These are phyloP conservation scores for Chloroceryle amazona DNA, from an alignment of 2,797 vertebrate species.

Conservation along the genomic window DNA sequence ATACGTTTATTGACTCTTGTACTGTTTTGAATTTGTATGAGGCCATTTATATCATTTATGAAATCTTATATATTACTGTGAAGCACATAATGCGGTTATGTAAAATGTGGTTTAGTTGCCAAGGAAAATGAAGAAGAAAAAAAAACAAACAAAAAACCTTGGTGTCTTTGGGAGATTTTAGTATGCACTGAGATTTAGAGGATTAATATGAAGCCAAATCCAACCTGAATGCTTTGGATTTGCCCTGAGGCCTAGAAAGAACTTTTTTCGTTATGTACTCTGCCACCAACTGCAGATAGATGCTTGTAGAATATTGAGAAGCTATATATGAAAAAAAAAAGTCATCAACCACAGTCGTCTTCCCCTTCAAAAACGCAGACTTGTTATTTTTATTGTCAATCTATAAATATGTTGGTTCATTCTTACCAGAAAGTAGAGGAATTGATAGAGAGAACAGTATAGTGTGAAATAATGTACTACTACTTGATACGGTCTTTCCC, in stretches of 20 bases:
- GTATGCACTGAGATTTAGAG: constrained; percentile 44
- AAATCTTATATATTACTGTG: constrained; percentile 67
- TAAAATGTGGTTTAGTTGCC: constrained; percentile 44
- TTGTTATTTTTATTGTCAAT: not conserved
- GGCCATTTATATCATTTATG: constrained; percentile 68
- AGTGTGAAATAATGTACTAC: not conserved
- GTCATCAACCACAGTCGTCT: not conserved
- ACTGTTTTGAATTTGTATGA: constrained; percentile 74
- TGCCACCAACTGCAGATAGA: constrained; percentile 10
- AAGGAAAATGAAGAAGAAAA: constrained; percentile 45
- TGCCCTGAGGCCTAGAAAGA: constrained; percentile 69
- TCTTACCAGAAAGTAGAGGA: not conserved
- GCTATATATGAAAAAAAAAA: not conserved
- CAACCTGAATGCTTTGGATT: constrained; percentile 44
- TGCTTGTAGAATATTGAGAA: constrained; percentile 50
- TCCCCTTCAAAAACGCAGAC: not conserved
- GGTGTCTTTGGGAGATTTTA: constrained; percentile 51
- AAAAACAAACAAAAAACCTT: not conserved
- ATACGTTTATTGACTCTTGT: constrained; percentile 60
- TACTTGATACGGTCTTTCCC: not conserved
- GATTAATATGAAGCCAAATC: constrained; percentile 41
- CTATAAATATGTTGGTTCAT: not conserved
- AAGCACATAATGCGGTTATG: constrained; percentile 66
- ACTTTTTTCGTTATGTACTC: constrained; percentile 44
- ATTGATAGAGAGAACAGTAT: not conserved